Evolutionary conservation across 2,888 invertebrate species (phyloP).

Genomic region (Silvanus unidentatus): DNA sequence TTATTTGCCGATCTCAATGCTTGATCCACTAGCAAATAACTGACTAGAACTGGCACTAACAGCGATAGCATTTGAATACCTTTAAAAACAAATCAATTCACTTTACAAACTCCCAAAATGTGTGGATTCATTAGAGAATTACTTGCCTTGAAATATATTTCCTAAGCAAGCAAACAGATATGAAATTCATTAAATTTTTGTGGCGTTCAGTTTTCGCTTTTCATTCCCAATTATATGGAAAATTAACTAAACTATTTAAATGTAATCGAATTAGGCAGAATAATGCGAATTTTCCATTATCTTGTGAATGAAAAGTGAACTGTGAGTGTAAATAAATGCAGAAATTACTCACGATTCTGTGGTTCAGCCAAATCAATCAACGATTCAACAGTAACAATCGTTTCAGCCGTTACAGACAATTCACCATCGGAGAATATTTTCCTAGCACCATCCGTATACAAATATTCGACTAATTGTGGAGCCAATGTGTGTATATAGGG

Average conservation of each 20-base stretch:
- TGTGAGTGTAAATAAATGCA: neutral
- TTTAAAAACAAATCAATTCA: slow-evolving; percentile 41
- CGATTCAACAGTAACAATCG: slow-evolving; percentile 67
- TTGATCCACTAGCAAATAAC: slow-evolving; percentile 68
- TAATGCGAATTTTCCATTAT: too few relatives aligned
- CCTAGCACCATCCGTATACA: slow-evolving; percentile 60
- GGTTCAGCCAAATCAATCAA: slow-evolving; percentile 69
- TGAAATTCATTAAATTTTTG: slow-evolving; percentile 6
- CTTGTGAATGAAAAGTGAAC: too few relatives aligned
- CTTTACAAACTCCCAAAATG: slow-evolving; percentile 7
- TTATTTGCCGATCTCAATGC: slow-evolving; percentile 56
- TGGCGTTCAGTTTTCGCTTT: neutral
- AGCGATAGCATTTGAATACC: slow-evolving; percentile 86
- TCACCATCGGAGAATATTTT: slow-evolving; percentile 61
- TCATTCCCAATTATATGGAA: slow-evolving; percentile 2
- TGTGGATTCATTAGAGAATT: slow-evolving; percentile 6
- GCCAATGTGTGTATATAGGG: slow-evolving; percentile 79
- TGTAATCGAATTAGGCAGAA: too few relatives aligned
- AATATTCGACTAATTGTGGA: slow-evolving; percentile 69
- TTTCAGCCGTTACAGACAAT: slow-evolving; percentile 64
- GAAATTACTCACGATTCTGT: slow-evolving; percentile 63
- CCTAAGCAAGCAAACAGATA: slow-evolving; percentile 34
- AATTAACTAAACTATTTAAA: neutral
- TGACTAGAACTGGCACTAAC: slow-evolving; percentile 84
- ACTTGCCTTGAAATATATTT: slow-evolving; percentile 54